Base-by-base conservation (phyloP, 1,140 invertebrate species). In the Zaprionus vittiger region DNA sequence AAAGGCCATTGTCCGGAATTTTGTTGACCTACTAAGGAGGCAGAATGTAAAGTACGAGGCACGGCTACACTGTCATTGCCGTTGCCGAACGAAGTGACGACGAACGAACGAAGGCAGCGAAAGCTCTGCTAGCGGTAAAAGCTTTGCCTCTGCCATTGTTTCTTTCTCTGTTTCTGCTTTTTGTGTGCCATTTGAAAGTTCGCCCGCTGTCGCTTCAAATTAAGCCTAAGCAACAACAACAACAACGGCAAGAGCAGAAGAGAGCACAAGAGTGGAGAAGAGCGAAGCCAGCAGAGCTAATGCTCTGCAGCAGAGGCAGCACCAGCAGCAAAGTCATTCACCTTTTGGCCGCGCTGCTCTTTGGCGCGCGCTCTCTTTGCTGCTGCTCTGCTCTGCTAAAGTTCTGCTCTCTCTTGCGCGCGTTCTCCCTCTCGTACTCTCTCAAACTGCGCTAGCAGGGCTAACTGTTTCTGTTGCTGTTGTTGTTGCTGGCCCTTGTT, bases 1-100 rank as follows among this genome's bases (percentile, higher is more conserved):
- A 92, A 92, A 92, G 91, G 91, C 91, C 91, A 92, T 92, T 92
- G 91, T 90, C 91, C 91, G 89, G 91, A 92, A 92, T 91, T 92
- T 92, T 91, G 91, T 92, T 92, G 91, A 92, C 91, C 91, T 92
- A 92, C 91, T 92, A 92, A 91, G 20, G 75, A 79, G 78, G 70
- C 84, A 91, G 80, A 91, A 90, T 90, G 79, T 90, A 90, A 86
- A 83, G 80, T 85, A 89, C 80, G 81, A 78, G 75, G 73, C 76
- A 79, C 52, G 47, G 80, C 79, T 87, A 90, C 91, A 92, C 77
- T 92, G 91, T 91, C 91, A 92, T 91, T 92, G 91, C 87, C 91
- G 91, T 92, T 81, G 75, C 74, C 80, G 70, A 83, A 77, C 57
- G 59, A 47, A 60, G 56, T 55, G 28, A 38, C 5, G 37, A 28